phyloP scores from a whole-genome alignment of 1,140 invertebrate genomes.

The Diachasma alloeum region DNA sequence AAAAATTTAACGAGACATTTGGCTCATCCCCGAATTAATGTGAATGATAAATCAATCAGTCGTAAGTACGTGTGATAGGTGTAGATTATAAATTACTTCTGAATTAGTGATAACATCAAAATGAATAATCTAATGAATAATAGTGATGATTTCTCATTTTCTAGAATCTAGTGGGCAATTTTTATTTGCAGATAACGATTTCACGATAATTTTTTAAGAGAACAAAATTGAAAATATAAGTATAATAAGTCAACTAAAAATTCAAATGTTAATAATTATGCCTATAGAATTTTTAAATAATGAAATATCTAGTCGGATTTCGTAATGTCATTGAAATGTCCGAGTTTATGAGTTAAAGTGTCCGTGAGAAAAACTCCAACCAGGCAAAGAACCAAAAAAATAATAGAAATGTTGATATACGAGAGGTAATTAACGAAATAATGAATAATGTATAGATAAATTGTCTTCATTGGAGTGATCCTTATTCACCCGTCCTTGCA shows the following conservation, averaged over 20 bases:
- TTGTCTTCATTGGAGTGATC: neutral
- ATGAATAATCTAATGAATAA: too few species aligned
- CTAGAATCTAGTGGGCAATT: too few species aligned
- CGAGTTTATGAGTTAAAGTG: too few species aligned
- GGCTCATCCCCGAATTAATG: neutral
- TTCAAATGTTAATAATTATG: conserved; percentile 27
- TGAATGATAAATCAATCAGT: neutral
- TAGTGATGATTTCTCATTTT: too few species aligned
- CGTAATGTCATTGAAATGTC: too few species aligned
- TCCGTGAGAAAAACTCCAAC: neutral
- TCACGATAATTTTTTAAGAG: too few species aligned
- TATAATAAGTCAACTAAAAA: too few species aligned
- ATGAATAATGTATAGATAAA: conserved; percentile 41
- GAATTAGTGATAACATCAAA: neutral
- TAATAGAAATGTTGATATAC: conserved; percentile 41
- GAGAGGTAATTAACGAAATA: too few species aligned
- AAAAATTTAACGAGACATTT: neutral
- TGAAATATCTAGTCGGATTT: too few species aligned
- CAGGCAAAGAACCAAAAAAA: neutral
- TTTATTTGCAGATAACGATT: too few species aligned
- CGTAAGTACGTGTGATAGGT: conserved; percentile 55
- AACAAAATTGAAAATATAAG: too few species aligned
- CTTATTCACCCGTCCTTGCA: conserved; percentile 1
- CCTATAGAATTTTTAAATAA: conserved; percentile 23
- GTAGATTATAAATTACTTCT: neutral